Conservation (phyloP, 1,140 invertebrate species). For the Bombus confusus region DNA sequence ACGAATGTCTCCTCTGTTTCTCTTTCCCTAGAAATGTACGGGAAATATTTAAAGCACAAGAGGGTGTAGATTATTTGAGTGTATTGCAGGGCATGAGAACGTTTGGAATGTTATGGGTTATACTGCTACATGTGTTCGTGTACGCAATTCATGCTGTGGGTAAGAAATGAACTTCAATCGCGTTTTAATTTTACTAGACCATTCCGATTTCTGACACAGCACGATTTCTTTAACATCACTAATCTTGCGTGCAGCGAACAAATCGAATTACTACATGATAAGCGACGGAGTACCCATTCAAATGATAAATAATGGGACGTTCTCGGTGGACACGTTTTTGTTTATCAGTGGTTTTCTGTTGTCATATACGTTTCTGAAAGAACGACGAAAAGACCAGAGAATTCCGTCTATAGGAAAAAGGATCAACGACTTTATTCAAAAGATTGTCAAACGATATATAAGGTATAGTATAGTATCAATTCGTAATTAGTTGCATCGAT, state of each 20-base stretch:
- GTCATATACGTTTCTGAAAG: conserved; percentile 77
- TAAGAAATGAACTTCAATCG: rapidly evolving
- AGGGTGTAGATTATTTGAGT: conserved; percentile 65
- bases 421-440: conserved; percentile 70
- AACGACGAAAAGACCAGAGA: conserved; percentile 42
- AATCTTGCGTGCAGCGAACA: conserved; percentile 71
- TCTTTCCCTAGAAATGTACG: conserved; percentile 79
- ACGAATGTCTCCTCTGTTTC: conserved; percentile 77
- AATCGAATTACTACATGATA: conserved; percentile 64
- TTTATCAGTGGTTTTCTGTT: conserved; percentile 82
- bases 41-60: conserved; percentile 71
- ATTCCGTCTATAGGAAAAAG: conserved; percentile 63
- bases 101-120: conserved; percentile 82
- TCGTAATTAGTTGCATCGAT: too few species aligned
- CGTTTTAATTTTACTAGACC: rapidly evolving
- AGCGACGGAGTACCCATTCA: conserved; percentile 71
- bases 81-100: conserved; percentile 79
- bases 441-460: conserved; percentile 76
- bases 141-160: conserved; percentile 58
- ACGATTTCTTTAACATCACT: background rate
- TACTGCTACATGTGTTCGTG: conserved; percentile 78
- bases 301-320: conserved; percentile 76
- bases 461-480: conserved; percentile 78
- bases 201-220: background rate
- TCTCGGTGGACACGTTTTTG: conserved; percentile 82